These are phyloP conservation scores for Drosophila yakuba DNA, from an alignment of 1,140 invertebrate genomes.

Conservation along the genomic window DNA sequence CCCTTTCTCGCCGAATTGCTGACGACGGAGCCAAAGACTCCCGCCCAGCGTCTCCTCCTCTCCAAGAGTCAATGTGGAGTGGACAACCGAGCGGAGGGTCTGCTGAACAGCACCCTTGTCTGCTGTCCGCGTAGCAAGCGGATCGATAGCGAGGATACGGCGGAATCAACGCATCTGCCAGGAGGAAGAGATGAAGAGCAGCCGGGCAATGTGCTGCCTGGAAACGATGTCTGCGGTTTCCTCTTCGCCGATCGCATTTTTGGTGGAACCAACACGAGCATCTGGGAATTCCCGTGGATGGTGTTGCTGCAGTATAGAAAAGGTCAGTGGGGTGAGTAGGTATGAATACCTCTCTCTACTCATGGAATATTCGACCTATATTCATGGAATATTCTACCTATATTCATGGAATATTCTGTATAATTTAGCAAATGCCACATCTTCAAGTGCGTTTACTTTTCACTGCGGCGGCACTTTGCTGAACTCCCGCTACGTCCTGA, in stretches of 20 bases:
- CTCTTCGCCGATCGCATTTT: slow-evolving; percentile 86
- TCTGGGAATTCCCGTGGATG: slow-evolving; percentile 90
- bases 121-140: slow-evolving; percentile 56
- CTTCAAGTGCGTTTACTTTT: slow-evolving; percentile 54
- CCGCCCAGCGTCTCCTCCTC: slow-evolving; percentile 35
- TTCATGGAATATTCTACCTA: background rate
- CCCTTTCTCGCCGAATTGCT: slow-evolving; percentile 73
- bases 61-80: slow-evolving; percentile 66
- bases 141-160: background rate
- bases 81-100: slow-evolving; percentile 53
- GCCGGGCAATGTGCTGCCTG: slow-evolving; percentile 63
- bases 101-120: slow-evolving; percentile 61
- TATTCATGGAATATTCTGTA: background rate
- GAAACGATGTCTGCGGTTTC: slow-evolving; percentile 82
- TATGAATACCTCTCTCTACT: background rate
- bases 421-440: too few species aligned
- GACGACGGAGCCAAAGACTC: slow-evolving; percentile 15
- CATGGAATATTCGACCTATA: background rate
- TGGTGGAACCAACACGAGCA: slow-evolving; percentile 86
- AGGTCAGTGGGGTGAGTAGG: too few species aligned
- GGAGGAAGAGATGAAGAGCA: background rate
- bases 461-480: slow-evolving; percentile 86
- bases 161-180: background rate
- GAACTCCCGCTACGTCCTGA: slow-evolving; percentile 86
- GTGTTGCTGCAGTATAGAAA: slow-evolving; percentile 85